These are phyloP conservation scores for Timandra comae DNA, from an alignment of 2,888 invertebrate genomes.

Conservation along the genomic window DNA sequence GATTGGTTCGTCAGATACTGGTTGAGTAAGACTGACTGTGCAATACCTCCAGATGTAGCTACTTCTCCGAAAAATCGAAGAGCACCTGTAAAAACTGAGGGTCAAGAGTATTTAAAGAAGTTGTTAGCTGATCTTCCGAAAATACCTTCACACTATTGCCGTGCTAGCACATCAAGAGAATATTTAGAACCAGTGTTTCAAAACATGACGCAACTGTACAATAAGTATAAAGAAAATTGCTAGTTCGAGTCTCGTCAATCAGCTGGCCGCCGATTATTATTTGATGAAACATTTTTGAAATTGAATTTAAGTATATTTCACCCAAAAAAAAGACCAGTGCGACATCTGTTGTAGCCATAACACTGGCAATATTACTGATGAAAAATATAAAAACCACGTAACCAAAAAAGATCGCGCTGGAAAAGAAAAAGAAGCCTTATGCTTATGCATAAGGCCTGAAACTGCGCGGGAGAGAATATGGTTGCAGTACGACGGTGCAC, in stretches of 20 bases:
- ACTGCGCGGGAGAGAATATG: too few species aligned
- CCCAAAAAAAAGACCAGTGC: too few species aligned
- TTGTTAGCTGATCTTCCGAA: conserved; percentile 21
- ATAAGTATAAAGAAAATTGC: conserved; percentile 16
- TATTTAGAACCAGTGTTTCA: conserved; percentile 21
- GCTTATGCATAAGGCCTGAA: too few species aligned
- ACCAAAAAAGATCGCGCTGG: too few species aligned
- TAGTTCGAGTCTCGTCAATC: conserved; percentile 14
- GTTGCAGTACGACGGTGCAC: too few species aligned
- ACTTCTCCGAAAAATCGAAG: conserved; percentile 12
- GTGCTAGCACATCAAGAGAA: conserved; percentile 15
- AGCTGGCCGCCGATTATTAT: too few species aligned
- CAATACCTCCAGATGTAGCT: conserved; percentile 16
- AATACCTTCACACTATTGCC: conserved; percentile 23
- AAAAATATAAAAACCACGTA: too few species aligned
- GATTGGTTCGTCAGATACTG: conserved; percentile 21
- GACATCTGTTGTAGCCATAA: too few species aligned
- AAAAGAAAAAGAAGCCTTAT: too few species aligned
- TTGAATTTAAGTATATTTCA: too few species aligned
- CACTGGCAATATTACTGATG: too few species aligned
- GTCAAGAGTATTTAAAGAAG: conserved; percentile 17
- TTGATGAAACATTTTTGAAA: too few species aligned
- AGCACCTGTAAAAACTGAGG: conserved; percentile 20
- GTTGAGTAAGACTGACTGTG: conserved; percentile 18
- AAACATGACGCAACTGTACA: conserved; percentile 17